These are phyloP conservation scores for Xyrichtys novacula DNA, from an alignment of 2,797 vertebrate species.

Conservation along the genomic window DNA sequence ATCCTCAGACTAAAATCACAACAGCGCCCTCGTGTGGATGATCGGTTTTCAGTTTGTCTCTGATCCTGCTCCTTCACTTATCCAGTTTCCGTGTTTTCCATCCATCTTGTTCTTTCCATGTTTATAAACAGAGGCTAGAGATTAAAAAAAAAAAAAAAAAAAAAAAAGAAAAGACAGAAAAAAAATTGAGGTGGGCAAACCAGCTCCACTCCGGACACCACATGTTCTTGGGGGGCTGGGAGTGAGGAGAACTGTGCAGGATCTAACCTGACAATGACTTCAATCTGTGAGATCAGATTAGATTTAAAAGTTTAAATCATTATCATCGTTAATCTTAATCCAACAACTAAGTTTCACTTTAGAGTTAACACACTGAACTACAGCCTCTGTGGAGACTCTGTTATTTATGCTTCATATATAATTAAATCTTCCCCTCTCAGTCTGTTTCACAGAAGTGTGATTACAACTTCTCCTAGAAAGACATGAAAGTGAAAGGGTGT, in stretches of 20 bases:
- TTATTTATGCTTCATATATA: background rate
- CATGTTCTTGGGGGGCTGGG: constrained; percentile 29
- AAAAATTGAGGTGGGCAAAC: constrained; percentile 55
- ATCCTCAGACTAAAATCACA: too few species aligned
- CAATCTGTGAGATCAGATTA: constrained; percentile 16
- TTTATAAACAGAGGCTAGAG: constrained; percentile 87
- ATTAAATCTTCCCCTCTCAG: background rate
- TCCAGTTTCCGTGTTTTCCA: constrained; percentile 78
- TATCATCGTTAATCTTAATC: background rate
- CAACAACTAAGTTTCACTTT: too few species aligned
- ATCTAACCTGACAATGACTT: background rate
- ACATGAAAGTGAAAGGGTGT: background rate
- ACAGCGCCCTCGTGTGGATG: constrained; percentile 51
- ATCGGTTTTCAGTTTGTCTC: background rate
- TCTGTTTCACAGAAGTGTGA: background rate
- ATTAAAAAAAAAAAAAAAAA: constrained; percentile 62
- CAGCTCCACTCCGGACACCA: constrained; percentile 48
- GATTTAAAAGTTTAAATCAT: background rate
- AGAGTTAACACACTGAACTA: background rate
- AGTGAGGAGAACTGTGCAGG: background rate
- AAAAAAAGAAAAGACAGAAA: constrained; percentile 61
- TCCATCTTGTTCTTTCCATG: constrained; percentile 86
- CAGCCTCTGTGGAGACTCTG: background rate
- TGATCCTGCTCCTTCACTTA: constrained; percentile 24
- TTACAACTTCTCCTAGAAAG: background rate